Conservation (phyloP, 2,797 vertebrate species). For the Antennarius maculatus region DNA sequence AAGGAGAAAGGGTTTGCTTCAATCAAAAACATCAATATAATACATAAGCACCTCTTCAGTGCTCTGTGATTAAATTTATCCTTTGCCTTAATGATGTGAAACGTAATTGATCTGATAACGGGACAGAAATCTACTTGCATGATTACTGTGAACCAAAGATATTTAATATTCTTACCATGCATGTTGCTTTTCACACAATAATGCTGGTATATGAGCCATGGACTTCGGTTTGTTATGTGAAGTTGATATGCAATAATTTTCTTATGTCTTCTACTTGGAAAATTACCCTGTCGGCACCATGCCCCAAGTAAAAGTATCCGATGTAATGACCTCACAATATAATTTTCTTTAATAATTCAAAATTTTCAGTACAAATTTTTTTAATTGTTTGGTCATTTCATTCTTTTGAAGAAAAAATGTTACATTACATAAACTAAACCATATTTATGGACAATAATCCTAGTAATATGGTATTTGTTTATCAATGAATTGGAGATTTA, state of each 20-base stretch:
- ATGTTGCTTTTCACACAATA: constrained; percentile 24
- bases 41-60: constrained; percentile 1
- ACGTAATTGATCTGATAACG: constrained; percentile 37
- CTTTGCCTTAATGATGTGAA: constrained; percentile 22
- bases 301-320: too few species aligned
- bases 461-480: constrained; percentile 10
- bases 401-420: too few species aligned
- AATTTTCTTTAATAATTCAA: too few species aligned
- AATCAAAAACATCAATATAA: constrained; percentile 32
- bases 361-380: too few species aligned
- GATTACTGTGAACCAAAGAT: constrained; percentile 27
- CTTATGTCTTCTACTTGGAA: too few species aligned
- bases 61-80: constrained; percentile 1
- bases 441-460: constrained; percentile 15
- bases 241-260: too few species aligned
- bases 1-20: constrained; percentile 31
- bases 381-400: too few species aligned
- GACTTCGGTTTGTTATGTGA: constrained; percentile 11
- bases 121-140: constrained; percentile 22
- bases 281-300: not conserved
- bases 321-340: too few species aligned
- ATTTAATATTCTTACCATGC: constrained; percentile 11
- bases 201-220: constrained; percentile 20
- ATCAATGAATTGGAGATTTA: constrained; percentile 24
- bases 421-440: not conserved